These are phyloP conservation scores for Corydoras sp. DNA, from an alignment of 2,113 vertebrate species.

Conservation along the genomic window DNA sequence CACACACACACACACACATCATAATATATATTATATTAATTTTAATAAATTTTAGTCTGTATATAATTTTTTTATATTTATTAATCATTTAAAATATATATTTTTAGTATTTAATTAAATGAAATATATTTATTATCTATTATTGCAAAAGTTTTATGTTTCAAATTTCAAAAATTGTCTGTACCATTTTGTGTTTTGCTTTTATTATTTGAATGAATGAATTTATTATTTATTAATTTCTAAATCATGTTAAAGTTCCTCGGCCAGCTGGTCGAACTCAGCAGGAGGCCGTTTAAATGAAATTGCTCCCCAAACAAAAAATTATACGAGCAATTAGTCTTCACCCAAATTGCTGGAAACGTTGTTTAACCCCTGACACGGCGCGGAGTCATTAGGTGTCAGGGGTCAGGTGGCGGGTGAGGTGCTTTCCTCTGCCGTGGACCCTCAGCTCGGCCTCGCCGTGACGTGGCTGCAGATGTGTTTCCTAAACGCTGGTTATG, in stretches of 20 bases:
- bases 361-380: constrained; percentile 70
- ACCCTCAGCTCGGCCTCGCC: neutral
- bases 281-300: neutral
- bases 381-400: constrained; percentile 64
- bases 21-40: too few relatives aligned
- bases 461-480: neutral
- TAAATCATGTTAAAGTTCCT: too few relatives aligned
- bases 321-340: constrained; percentile 50
- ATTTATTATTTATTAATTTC: too few relatives aligned
- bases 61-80: neutral
- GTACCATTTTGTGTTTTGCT: neutral
- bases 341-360: constrained; percentile 62
- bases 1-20: too few relatives aligned
- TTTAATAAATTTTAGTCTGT: neutral
- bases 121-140: too few relatives aligned
- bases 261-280: too few relatives aligned
- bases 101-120: neutral
- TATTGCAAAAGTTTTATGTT: neutral
- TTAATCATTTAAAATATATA: neutral
- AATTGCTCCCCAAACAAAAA: constrained; percentile 39
- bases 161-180: too few relatives aligned
- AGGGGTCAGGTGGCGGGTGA: constrained; percentile 57
- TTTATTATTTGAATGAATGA: neutral
- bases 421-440: constrained; percentile 30
- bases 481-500: neutral